These are phyloP conservation scores for Zosterops hypoxanthus DNA, from an alignment of 2,113 vertebrate genomes.

Conservation along the genomic window DNA sequence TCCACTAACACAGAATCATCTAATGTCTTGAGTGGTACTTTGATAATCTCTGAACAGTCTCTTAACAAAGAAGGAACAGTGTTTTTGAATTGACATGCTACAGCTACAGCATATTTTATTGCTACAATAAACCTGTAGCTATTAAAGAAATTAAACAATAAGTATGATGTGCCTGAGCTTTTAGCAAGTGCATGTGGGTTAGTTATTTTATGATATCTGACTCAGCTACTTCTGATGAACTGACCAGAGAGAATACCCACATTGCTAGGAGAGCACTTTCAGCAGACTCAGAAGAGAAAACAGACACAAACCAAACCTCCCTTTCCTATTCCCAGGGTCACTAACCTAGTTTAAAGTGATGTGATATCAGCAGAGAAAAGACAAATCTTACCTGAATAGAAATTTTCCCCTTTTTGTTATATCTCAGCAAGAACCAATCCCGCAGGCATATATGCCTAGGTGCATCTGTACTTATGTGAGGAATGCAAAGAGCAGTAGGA, in stretches of 20 bases:
- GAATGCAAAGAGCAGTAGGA: neutral
- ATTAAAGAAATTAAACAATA: conserved; percentile 59
- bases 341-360: conserved; percentile 36
- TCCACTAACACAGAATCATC: neutral
- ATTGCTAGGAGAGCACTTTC: conserved; percentile 35
- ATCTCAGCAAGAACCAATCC: neutral
- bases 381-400: neutral
- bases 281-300: neutral
- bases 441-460: neutral
- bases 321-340: conserved; percentile 8
- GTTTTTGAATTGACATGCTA: neutral
- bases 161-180: neutral
- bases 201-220: conserved; percentile 41
- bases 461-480: neutral
- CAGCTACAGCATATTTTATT: conserved; percentile 25
- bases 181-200: conserved; percentile 2
- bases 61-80: neutral
- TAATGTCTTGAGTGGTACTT: neutral
- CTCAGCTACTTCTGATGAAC: conserved; percentile 35
- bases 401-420: neutral
- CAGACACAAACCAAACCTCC: neutral
- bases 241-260: conserved; percentile 40
- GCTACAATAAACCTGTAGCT: conserved; percentile 43
- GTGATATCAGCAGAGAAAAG: neutral
- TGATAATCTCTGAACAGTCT: neutral